Evolutionary conservation across 2,113 vertebrate genomes (phyloP).

Genomic region (Arvicanthis niloticus): DNA sequence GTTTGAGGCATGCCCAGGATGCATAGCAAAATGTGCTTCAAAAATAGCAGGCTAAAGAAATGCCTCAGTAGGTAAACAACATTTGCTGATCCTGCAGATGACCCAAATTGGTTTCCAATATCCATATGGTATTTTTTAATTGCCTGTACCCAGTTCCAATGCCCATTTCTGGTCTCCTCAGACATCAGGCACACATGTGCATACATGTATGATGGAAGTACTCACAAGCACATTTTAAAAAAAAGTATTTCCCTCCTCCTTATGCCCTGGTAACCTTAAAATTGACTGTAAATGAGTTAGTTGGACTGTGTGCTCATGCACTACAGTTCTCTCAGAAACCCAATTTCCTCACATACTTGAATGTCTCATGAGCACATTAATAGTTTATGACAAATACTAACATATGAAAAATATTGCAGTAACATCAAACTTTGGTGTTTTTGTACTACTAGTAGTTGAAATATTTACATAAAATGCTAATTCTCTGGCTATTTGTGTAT

Average conservation of each 20-base stretch:
- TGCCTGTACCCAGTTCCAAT: not conserved
- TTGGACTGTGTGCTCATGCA: not conserved
- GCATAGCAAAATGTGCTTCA: not conserved
- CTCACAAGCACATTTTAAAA: not conserved
- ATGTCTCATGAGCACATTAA: conserved; percentile 3
- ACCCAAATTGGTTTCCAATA: not conserved
- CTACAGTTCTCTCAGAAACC: not conserved
- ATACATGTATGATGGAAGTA: not conserved
- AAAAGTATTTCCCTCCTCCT: not conserved
- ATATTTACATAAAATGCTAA: not conserved
- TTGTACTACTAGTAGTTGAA: not conserved
- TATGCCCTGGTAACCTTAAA: not conserved
- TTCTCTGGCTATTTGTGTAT: not conserved
- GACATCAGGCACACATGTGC: not conserved
- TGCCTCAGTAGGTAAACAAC: not conserved
- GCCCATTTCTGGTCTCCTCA: not conserved
- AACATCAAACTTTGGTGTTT: not conserved
- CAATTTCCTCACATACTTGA: not conserved
- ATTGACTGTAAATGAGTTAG: not conserved
- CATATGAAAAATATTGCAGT: not conserved
- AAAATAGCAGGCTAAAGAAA: not conserved
- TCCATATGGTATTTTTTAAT: not conserved
- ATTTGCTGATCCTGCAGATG: not conserved
- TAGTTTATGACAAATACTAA: not conserved
- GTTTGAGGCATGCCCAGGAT: not conserved